Evolutionary conservation across 2,797 vertebrate species (phyloP).

Genomic region (Amazona ochrocephala): DNA sequence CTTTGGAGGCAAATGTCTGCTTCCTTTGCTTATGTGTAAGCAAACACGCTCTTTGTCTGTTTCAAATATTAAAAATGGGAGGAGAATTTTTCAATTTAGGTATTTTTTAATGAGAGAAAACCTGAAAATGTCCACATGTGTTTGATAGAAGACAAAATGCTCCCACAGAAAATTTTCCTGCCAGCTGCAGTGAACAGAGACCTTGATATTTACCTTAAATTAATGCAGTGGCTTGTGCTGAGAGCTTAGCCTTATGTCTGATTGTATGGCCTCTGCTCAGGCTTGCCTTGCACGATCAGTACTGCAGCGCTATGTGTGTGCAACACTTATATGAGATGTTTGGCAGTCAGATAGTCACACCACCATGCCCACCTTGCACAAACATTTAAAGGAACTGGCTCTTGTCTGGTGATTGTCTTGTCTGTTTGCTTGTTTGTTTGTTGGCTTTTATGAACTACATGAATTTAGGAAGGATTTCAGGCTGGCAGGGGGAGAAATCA

Average conservation of each 20-base stretch:
- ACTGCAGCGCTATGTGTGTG: fast-evolving
- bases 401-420: not conserved
- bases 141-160: not conserved
- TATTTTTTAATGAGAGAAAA: not conserved
- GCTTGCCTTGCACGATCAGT: not conserved
- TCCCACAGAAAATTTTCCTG: conserved; percentile 17
- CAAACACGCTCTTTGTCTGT: not conserved
- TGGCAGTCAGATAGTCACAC: not conserved
- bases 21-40: conserved; percentile 1
- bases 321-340: not conserved
- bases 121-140: fast-evolving
- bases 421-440: not conserved
- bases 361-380: not conserved
- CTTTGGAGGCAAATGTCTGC: conserved; percentile 28
- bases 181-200: not conserved
- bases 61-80: conserved; percentile 19
- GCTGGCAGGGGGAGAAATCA: not conserved
- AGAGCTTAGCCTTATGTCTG: not conserved
- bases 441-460: not conserved
- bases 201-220: conserved; percentile 8
- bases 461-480: not conserved
- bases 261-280: not conserved
- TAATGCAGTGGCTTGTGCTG: not conserved
- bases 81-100: not conserved
- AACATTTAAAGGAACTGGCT: not conserved